phyloP scores from a whole-genome alignment of 2,113 vertebrate genomes.

The Ginglymostoma cirratum region DNA sequence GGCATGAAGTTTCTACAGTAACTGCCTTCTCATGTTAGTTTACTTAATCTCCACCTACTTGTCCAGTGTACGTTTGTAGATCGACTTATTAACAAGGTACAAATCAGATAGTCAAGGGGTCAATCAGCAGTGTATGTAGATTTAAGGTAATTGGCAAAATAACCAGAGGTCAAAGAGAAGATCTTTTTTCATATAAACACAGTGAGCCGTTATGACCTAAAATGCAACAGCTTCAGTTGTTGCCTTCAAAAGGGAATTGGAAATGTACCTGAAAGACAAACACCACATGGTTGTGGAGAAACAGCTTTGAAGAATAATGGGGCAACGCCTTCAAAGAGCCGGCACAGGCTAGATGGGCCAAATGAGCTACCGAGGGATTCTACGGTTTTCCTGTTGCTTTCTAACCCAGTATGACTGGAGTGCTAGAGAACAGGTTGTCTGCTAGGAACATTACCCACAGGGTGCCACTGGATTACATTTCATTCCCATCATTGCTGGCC shows the following conservation, averaged over 20 bases:
- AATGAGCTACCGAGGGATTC: neutral
- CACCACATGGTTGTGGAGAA: neutral
- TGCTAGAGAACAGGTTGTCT: neutral
- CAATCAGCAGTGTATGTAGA: neutral
- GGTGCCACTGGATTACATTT: neutral
- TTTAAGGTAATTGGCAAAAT: neutral
- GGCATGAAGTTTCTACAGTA: neutral
- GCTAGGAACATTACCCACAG: neutral
- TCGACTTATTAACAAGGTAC: neutral
- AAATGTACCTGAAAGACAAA: neutral
- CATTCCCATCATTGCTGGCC: neutral
- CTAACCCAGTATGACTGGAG: neutral
- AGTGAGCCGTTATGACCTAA: neutral
- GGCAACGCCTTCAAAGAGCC: neutral
- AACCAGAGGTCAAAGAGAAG: neutral
- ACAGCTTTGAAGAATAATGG: neutral
- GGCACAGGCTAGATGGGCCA: neutral
- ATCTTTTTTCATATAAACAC: neutral
- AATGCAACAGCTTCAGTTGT: neutral
- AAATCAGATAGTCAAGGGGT: neutral
- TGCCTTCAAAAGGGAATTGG: neutral
- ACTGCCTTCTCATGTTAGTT: neutral
- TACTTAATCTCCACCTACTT: neutral
- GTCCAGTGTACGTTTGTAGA: neutral
- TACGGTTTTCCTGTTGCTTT: neutral